phyloP scores from a whole-genome alignment of 2,113 vertebrate genomes.

The Hiodon alosoides region DNA sequence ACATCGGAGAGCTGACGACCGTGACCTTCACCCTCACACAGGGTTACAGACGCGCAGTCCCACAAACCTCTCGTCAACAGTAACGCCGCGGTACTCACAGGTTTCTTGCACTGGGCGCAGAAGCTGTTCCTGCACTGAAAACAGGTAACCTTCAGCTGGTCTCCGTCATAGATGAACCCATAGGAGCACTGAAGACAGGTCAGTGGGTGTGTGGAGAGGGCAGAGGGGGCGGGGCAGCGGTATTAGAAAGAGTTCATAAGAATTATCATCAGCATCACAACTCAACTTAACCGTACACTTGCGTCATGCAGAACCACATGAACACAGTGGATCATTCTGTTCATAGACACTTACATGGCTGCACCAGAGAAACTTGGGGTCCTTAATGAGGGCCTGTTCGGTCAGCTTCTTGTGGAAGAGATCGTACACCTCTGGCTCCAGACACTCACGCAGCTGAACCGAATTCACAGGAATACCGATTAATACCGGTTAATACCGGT shows the following conservation, averaged over 20 bases:
- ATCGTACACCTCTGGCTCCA: conserved; percentile 78
- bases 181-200: conserved; percentile 50
- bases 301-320: too few species aligned
- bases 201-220: neutral
- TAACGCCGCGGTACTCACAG: conserved; percentile 63
- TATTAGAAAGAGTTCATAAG: neutral
- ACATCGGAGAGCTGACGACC: too few species aligned
- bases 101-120: conserved; percentile 79
- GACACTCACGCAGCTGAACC: conserved; percentile 71
- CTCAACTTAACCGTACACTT: too few species aligned
- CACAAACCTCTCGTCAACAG: conserved; percentile 62
- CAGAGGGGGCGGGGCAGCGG: neutral
- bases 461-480: neutral
- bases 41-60: conserved; percentile 52
- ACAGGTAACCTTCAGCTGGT: conserved; percentile 81
- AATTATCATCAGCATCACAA: too few species aligned
- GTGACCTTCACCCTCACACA: conserved; percentile 32
- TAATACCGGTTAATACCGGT: too few species aligned
- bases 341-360: conserved; percentile 64
- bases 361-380: conserved; percentile 88
- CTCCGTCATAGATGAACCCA: conserved; percentile 61
- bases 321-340: neutral
- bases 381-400: conserved; percentile 78
- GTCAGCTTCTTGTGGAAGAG: conserved; percentile 80
- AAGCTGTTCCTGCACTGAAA: conserved; percentile 74